Evolutionary conservation across 2,113 vertebrate genomes (phyloP).

Genomic region (Spermophilus dauricus): DNA sequence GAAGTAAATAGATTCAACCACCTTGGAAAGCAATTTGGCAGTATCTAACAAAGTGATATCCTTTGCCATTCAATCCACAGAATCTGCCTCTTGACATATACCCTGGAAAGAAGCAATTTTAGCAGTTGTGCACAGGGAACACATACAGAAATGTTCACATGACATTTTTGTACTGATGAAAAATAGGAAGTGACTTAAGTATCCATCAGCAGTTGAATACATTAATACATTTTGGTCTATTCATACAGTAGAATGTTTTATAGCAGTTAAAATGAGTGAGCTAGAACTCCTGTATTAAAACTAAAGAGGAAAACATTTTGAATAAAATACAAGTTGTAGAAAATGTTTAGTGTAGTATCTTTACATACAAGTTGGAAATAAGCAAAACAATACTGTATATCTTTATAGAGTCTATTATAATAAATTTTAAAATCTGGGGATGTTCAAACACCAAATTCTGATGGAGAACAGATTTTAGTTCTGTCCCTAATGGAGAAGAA

Average conservation of each 20-base stretch:
- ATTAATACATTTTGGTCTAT: background rate
- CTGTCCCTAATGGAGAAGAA: background rate
- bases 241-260: background rate
- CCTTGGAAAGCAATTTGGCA: background rate
- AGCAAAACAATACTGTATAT: background rate
- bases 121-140: background rate
- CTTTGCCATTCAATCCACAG: background rate
- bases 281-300: background rate
- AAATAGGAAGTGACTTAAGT: background rate
- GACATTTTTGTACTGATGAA: conserved; percentile 11
- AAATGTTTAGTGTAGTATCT: background rate
- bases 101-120: background rate
- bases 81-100: background rate
- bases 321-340: background rate
- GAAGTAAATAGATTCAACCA: background rate
- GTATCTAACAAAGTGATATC: background rate
- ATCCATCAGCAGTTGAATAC: background rate
- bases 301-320: conserved; percentile 25
- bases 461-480: background rate
- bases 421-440: background rate
- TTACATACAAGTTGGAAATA: background rate
- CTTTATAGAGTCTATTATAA: background rate
- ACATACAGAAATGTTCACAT: background rate
- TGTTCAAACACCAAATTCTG: background rate
- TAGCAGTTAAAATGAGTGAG: background rate